Conservation (phyloP, 1,140 invertebrate species). For the Drosophila paulistorum region DNA sequence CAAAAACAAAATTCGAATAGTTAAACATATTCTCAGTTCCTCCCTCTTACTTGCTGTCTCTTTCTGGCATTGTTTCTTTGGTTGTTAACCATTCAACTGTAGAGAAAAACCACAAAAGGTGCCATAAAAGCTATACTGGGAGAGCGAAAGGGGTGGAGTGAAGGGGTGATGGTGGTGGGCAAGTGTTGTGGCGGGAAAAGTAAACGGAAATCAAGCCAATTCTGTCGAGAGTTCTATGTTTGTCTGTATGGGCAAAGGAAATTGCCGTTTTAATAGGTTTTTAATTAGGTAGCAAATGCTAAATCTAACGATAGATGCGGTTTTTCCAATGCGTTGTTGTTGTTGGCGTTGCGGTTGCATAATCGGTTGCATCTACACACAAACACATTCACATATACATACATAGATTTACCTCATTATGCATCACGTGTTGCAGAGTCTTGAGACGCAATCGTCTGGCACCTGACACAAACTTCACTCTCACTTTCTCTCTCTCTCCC, state of each 20-base stretch:
- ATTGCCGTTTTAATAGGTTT: slow-evolving; percentile 51
- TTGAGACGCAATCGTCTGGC: slow-evolving; percentile 44
- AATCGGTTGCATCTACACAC: slow-evolving; percentile 27
- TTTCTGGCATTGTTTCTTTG: not conserved
- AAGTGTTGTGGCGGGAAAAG: not conserved
- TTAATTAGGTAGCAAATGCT: slow-evolving; percentile 56
- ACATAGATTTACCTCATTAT: slow-evolving; percentile 1
- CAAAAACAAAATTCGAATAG: slow-evolving; percentile 1
- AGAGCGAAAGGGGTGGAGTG: not conserved
- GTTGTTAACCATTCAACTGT: slow-evolving; percentile 9
- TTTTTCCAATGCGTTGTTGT: not conserved
- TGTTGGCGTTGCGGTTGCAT: slow-evolving; percentile 46
- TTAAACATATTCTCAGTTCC: slow-evolving; percentile 3
- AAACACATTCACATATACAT: too few relatives aligned
- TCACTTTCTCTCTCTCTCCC: not conserved
- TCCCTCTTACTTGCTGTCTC: not conserved
- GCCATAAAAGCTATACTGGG: slow-evolving; percentile 7
- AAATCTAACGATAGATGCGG: slow-evolving; percentile 18
- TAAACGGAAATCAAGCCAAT: slow-evolving; percentile 43
- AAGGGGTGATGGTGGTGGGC: too few relatives aligned
- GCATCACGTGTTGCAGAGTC: slow-evolving; percentile 46
- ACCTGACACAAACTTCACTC: slow-evolving; percentile 49
- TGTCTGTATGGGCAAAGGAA: slow-evolving; percentile 34
- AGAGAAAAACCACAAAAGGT: slow-evolving; percentile 18
- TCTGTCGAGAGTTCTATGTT: slow-evolving; percentile 26